Percentiles rank a stretch among this genome's conserved stretches.
Conservation (phyloP, 2,888 invertebrate genomes). For the Ichneumoninae sp. region DNA sequence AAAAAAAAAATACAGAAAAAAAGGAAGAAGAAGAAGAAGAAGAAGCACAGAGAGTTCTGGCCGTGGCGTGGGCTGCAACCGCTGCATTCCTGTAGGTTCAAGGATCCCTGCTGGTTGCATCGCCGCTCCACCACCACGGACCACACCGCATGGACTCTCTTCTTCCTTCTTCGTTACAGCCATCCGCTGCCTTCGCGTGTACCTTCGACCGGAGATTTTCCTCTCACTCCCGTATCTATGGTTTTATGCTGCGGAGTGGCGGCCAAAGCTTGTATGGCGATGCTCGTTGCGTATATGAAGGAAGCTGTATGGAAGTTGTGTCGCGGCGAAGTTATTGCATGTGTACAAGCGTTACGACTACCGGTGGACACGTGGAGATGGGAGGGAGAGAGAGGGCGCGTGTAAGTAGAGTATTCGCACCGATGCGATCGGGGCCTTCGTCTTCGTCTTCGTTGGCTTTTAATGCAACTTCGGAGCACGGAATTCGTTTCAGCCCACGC, state of each 20-base stretch:
- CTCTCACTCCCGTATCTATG: conserved; percentile 16
- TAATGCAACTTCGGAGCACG: not conserved
- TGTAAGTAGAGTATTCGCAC: conserved; percentile 37
- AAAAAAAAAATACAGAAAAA: conserved; percentile 43
- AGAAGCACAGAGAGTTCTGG: conserved; percentile 63
- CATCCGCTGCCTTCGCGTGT: conserved; percentile 6
- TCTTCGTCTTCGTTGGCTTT: conserved; percentile 17
- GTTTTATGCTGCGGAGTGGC: not conserved
- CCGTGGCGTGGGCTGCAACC: conserved; percentile 80
- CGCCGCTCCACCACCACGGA: conserved; percentile 55
- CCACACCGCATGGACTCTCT: conserved; percentile 55
- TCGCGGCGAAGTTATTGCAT: conserved; percentile 16
- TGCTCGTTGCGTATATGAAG: conserved; percentile 16
- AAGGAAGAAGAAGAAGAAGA: conserved; percentile 71
- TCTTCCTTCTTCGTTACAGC: conserved; percentile 28
- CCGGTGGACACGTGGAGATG: conserved; percentile 36
- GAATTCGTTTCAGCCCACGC: conserved; percentile 14
- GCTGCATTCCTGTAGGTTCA: conserved; percentile 83
- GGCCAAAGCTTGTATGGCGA: conserved; percentile 2
- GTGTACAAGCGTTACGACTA: conserved; percentile 22
- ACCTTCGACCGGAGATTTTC: conserved; percentile 16
- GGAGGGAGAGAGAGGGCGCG: conserved; percentile 75
- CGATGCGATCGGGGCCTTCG: conserved; percentile 31
- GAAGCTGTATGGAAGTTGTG: conserved; percentile 20
- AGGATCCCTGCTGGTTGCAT: conserved; percentile 79